phyloP scores from a whole-genome alignment of 2,113 vertebrate species.

The Telmatochromis sp. region DNA sequence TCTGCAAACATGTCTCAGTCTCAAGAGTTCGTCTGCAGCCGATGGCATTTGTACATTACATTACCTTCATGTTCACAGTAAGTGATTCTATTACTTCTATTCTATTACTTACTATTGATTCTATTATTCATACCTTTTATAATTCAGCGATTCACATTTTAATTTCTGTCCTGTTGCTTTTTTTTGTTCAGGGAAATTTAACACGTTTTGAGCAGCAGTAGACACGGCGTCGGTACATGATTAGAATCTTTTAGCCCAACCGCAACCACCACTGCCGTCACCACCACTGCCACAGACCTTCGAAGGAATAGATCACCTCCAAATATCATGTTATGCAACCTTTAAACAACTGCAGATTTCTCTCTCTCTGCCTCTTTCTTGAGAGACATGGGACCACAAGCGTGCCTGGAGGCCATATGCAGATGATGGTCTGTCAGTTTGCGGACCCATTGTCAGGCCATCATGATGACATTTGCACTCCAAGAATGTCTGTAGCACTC shows the following conservation, averaged over 20 bases:
- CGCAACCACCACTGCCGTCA: slow-evolving; percentile 34
- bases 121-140: background rate
- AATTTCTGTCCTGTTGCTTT: background rate
- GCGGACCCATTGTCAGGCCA: slow-evolving; percentile 51
- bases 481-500: slow-evolving; percentile 56
- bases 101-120: background rate
- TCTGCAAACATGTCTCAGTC: background rate
- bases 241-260: slow-evolving; percentile 26
- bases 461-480: slow-evolving; percentile 58
- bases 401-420: slow-evolving; percentile 56
- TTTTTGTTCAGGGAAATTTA: background rate
- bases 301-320: slow-evolving; percentile 44
- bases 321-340: slow-evolving; percentile 53
- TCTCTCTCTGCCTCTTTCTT: slow-evolving; percentile 7
- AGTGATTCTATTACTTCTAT: background rate
- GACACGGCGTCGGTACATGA: slow-evolving; percentile 14
- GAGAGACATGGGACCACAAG: slow-evolving; percentile 53
- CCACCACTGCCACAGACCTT: slow-evolving; percentile 24
- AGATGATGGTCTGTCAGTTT: slow-evolving; percentile 64
- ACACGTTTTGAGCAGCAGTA: slow-evolving; percentile 10
- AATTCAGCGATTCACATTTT: background rate
- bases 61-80: background rate
- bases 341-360: slow-evolving; percentile 59
- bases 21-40: background rate
- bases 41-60: background rate